Base-by-base conservation (phyloP, 2,797 vertebrate species). In the Xiphophorus birchmanni region DNA sequence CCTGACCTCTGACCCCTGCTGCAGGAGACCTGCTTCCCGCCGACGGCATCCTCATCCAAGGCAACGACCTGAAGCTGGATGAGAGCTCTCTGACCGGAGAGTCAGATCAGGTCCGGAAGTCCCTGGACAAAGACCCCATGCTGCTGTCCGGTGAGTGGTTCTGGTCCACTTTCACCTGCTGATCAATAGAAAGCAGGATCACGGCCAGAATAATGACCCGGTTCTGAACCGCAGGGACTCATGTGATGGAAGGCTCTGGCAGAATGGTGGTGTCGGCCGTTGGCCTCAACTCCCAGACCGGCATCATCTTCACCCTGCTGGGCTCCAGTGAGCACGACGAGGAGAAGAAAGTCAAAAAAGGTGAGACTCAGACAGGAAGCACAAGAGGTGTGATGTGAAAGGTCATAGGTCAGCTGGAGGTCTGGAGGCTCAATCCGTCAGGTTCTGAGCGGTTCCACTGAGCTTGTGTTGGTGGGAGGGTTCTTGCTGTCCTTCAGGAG, bases 171-270 rank as follows among this genome's bases (percentile, higher is more conserved):
- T 54, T 26, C 50, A 54, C 17, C 50, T 26, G 21, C 50, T 26
- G 50, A 9, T 54, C 50, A 26, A 9, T 26, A 23, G 50, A 56
- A 56, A 56, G 4, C 54, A 5, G 26, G 26, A 26, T 54, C 50
- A 54, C 50, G 1, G 50, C 50, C 50, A 54, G 50, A 26, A 54
- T 54, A 54, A 54, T 8, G 23, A 54, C 50, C 21, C 21, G 50
- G 50, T 26, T 54, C 50, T 54, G 21, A 75, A 44, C 74, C 50
- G 74, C 80, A 99, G 98, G 98, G 72, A 99, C 99, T 77, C 98
- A 99, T 0, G 98, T 99, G 84, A 99, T 99, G 99, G 99, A 99
- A 92, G 99, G 99, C 79, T 99, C 98, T 0, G 98, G 99, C 69
- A 93, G 97, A 83, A 99, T 99, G 97, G 82, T 99, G 81, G 98